These are phyloP conservation scores for Tipula unca DNA, from an alignment of 2,888 invertebrate genomes.

Conservation along the genomic window DNA sequence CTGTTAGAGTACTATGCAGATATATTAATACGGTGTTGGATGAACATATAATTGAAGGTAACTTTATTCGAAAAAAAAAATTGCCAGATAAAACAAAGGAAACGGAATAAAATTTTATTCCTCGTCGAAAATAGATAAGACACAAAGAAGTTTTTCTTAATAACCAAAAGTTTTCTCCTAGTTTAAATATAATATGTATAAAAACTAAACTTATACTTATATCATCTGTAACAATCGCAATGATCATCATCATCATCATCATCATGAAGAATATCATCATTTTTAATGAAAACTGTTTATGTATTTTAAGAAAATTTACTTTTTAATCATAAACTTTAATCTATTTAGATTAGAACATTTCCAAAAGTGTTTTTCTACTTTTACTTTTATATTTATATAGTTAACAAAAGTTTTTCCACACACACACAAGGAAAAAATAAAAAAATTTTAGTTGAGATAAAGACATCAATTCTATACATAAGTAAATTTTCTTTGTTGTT, in stretches of 20 bases:
- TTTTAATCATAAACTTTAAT: conserved; percentile 14
- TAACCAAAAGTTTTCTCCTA: neutral
- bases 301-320: conserved; percentile 14
- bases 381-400: neutral
- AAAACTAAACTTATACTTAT: neutral
- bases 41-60: neutral
- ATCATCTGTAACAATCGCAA: neutral
- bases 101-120: neutral
- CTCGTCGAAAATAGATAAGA: neutral
- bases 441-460: neutral
- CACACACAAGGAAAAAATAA: neutral
- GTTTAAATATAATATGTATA: neutral
- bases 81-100: neutral
- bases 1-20: too few relatives aligned
- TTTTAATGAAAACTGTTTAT: conserved; percentile 8
- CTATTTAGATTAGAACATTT: neutral
- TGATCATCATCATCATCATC: neutral
- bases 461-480: neutral
- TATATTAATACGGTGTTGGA: too few relatives aligned
- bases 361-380: neutral
- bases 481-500: neutral
- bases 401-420: neutral
- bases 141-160: neutral
- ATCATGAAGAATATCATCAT: neutral
- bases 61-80: neutral